Conservation (phyloP, 2,797 vertebrate genomes). For the Gobionotothen gibberifrons region DNA sequence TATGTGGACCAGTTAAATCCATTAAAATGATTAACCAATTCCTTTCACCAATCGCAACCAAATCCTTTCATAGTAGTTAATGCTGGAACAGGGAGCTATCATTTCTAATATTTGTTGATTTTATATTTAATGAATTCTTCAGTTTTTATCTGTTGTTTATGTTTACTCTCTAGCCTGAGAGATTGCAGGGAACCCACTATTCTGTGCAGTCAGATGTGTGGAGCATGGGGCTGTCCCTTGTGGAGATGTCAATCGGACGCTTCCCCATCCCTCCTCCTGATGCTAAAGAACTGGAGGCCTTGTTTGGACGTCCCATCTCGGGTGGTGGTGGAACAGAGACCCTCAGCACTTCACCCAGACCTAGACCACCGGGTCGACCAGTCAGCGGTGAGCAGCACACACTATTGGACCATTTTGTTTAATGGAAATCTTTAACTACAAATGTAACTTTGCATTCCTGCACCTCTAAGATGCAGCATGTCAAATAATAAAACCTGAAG, state of each 20-base stretch:
- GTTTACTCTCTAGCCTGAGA: conserved; percentile 84
- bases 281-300: conserved; percentile 89
- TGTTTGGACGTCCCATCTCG: conserved; percentile 86
- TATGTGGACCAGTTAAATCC: neutral
- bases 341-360: conserved; percentile 86
- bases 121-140: neutral
- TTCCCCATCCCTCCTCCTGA: conserved; percentile 92
- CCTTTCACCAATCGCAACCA: neutral
- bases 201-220: conserved; percentile 93
- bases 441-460: neutral
- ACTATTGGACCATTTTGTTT: neutral
- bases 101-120: neutral
- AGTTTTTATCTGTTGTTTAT: neutral
- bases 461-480: neutral
- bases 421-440: neutral
- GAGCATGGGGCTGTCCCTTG: conserved; percentile 93
- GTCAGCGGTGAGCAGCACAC: conserved; percentile 50
- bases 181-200: conserved; percentile 92
- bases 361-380: conserved; percentile 81
- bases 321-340: conserved; percentile 81
- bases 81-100: neutral
- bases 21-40: neutral
- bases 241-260: conserved; percentile 90
- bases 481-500: neutral
- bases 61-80: neutral